These are phyloP conservation scores for Hydrozoanthus tunicans DNA, from an alignment of 64 coral and sea anemone species.

Conservation along the genomic window DNA sequence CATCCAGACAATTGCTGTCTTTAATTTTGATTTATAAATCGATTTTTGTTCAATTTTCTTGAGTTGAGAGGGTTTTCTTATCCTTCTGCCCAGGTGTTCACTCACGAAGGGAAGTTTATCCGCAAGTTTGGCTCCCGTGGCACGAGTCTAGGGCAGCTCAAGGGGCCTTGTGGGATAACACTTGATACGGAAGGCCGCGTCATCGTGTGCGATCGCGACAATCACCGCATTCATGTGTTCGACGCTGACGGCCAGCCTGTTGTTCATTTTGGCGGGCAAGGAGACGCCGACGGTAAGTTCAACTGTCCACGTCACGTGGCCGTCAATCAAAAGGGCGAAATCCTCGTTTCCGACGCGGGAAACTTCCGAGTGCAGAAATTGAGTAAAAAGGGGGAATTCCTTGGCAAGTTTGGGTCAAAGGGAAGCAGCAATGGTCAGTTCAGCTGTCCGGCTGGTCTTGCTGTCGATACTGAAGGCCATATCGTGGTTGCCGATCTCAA, in stretches of 20 bases:
- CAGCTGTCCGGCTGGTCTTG: slow-evolving; percentile 76
- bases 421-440: slow-evolving; percentile 79
- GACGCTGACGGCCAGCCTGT: slow-evolving; percentile 78
- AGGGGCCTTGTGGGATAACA: slow-evolving; percentile 77
- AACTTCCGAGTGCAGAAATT: slow-evolving; percentile 85
- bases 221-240: slow-evolving; percentile 87
- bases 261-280: slow-evolving; percentile 73
- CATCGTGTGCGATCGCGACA: slow-evolving; percentile 86
- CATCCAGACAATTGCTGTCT: too few relatives aligned
- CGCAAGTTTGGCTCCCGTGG: slow-evolving; percentile 83
- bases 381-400: slow-evolving; percentile 65
- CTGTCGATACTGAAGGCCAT: slow-evolving; percentile 76
- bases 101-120: slow-evolving; percentile 76
- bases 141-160: slow-evolving; percentile 69
- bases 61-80: too few relatives aligned
- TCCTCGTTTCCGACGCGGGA: slow-evolving; percentile 83
- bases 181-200: slow-evolving; percentile 74
- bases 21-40: too few relatives aligned
- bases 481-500: slow-evolving; percentile 88
- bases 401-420: slow-evolving; percentile 82
- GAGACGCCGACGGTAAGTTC: slow-evolving; percentile 87
- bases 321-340: slow-evolving; percentile 59
- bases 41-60: too few relatives aligned
- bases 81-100: slow-evolving; percentile 59
- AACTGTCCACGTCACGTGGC: slow-evolving; percentile 85